Base-by-base conservation (phyloP, 2,888 invertebrate species). In the Dicranocentrus wangi region DNA sequence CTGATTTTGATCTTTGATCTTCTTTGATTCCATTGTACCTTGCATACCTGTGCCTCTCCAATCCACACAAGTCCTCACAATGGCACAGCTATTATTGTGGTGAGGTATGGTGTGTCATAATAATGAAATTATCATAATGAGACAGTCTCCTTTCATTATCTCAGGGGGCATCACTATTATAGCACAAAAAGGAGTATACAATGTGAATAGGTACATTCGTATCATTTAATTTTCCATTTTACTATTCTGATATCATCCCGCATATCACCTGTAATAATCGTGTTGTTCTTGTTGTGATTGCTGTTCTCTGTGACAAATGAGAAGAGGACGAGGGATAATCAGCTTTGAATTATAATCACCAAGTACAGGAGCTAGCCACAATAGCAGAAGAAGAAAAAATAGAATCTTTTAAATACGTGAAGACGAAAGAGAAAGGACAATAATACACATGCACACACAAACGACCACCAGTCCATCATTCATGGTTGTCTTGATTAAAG, bases 301-400 rank as follows among this genome's bases (percentile, higher is more conserved):
- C 2, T 2, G 7, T 39, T 13, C 47, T 55, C 58, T 73, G 51
- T 63, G 63, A 73, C 72, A 73, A 73, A 63, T 73, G 72, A 73
- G 61, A 72, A 72, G 72, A 63, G 63, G 61, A 61, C 61, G 51
- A 19, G 70, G 51, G 51, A 73, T 63, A 63, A 55, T 55, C 55
- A 25, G 10, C 23, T 19, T 55, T 7, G 25, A 55, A 55, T 55
- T 25, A 55, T 55, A 55, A 55, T 55, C 55, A 55, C 25, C 25
- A 25, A 10, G 25, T 25, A 47, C 47, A 42, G 63, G 39, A 68
- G 51, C 21, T 17, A 25, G 10, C 5, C 23, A 42, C 28, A 47
- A 10, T 27, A 25, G 27, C 17, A 42, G 21, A 65, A 19, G 1
- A 51, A 23, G 39, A 47, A 28, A 60, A 28, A n/a, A n/a, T n/a